Evolutionary conservation across 2,797 vertebrate genomes (phyloP).

Genomic region (Lutjanus argentimaculatus): DNA sequence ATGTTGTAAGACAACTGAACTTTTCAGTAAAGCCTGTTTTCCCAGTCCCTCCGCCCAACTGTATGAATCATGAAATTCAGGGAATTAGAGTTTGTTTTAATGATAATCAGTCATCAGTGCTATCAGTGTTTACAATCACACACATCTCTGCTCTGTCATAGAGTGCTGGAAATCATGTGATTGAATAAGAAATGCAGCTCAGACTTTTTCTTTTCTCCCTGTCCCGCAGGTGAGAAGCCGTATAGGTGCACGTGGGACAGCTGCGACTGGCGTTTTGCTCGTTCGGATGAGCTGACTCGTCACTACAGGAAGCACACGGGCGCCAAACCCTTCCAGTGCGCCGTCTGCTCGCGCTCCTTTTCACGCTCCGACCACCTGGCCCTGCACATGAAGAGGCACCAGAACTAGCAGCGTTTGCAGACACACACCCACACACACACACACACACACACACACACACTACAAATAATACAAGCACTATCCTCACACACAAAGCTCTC

Average conservation of each 20-base stretch:
- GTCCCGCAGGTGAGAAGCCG: slow-evolving; percentile 93
- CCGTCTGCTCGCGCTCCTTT: slow-evolving; percentile 97
- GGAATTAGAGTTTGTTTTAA: slow-evolving; percentile 30
- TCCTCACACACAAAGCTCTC: slow-evolving; percentile 47
- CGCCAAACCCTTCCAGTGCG: slow-evolving; percentile 98
- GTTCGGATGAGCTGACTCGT: slow-evolving; percentile 96
- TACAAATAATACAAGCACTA: slow-evolving; percentile 46
- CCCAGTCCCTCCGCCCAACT: slow-evolving; percentile 68
- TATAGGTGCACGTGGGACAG: slow-evolving; percentile 99
- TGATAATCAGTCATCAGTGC: neutral
- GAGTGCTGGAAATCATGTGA: neutral
- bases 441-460: neutral
- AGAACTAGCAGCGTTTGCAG: slow-evolving; percentile 86
- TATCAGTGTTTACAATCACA: neutral
- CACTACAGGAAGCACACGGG: slow-evolving; percentile 99
- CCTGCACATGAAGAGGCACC: slow-evolving; percentile 98
- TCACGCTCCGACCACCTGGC: slow-evolving; percentile 98
- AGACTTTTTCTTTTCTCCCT: neutral
- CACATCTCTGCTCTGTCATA: neutral
- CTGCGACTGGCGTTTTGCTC: slow-evolving; percentile 98
- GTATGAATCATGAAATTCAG: slow-evolving; percentile 47
- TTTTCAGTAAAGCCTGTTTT: slow-evolving; percentile 72
- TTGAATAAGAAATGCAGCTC: neutral
- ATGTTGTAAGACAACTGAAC: slow-evolving; percentile 41
- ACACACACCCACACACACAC: neutral